Percentiles rank a stretch among this genome's conserved stretches.
Evolutionary conservation across 30 jellyfish, hydroid and myxozoan genomes (phyloP).

Genomic region (Sanderia malayensis): DNA sequence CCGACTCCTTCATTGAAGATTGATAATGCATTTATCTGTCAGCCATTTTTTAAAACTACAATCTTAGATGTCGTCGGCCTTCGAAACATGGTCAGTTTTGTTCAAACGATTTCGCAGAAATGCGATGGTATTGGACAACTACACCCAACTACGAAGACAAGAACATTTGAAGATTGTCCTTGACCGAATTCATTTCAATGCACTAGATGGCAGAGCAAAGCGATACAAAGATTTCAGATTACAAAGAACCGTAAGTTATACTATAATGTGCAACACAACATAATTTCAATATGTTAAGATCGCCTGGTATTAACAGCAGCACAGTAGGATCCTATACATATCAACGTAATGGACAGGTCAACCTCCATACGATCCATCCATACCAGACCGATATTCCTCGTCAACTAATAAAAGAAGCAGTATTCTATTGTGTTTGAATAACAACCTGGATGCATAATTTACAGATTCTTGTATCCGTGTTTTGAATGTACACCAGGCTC

Average conservation of each 20-base stretch:
- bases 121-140: slow-evolving; percentile 40
- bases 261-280: too few species aligned
- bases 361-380: too few species aligned
- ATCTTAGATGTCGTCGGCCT: slow-evolving; percentile 24
- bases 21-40: not conserved
- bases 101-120: slow-evolving; percentile 14
- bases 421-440: too few species aligned
- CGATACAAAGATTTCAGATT: not conserved
- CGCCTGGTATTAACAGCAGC: too few species aligned
- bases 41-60: not conserved
- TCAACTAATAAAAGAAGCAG: too few species aligned
- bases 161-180: slow-evolving; percentile 24
- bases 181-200: slow-evolving; percentile 23
- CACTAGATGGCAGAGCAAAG: slow-evolving; percentile 34
- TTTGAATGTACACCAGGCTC: too few species aligned
- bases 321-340: too few species aligned
- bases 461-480: too few species aligned
- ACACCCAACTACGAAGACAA: slow-evolving; percentile 38
- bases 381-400: too few species aligned
- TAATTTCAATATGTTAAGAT: too few species aligned
- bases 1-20: not conserved
- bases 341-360: too few species aligned
- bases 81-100: slow-evolving; percentile 16
- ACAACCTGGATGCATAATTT: too few species aligned
- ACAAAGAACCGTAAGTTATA: slow-evolving; percentile 33